Base-by-base conservation (phyloP, 2,888 invertebrate genomes). In the Ceriagrion tenellum region DNA sequence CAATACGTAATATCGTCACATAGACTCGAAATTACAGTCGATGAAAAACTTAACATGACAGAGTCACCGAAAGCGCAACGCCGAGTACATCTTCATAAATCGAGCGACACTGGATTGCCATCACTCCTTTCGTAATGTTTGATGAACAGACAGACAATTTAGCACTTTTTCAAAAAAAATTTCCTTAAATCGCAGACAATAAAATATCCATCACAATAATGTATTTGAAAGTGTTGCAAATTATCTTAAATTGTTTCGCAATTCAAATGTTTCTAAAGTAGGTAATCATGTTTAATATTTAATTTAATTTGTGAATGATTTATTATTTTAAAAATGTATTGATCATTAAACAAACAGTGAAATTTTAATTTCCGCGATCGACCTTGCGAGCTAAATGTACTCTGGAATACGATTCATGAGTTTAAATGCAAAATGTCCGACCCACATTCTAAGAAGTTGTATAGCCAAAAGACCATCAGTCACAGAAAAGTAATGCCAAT, bases 11-110 rank as follows among this genome's bases (percentile, higher is more conserved):
- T 47, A 93, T 69, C n/a, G 81, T 93, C 74, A 69, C 69, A 74
- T 20, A 91, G 91, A 93, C 93, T 93, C 93, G 93, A 93, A 69
- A 40, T 93, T 55, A 26, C n/a, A 69, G 93, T 74, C 40, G n/a
- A 63, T 18, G 63, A 47, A 81, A 35, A 81, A 16, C 81, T 3
- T 12, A 30, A 30, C 81, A 81, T 47, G 40, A 47, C 10, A 3
- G 69, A 74, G 47, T 55, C 69, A 18, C 93, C 1, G 8, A 18
- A 35, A 93, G 93, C 63, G 63, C 69, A 81, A 26, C 63, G 74
- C 63, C 55, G 47, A 1, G 55, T 47, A 26, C 26, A 26, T n/a
- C 35, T 63, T 35, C 20, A 30, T n/a, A 59, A 59, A 47, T 69
- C 30, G 69, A 59, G 16, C n/a, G n/a, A n/a, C n/a, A n/a, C n/a